A percentile compares a stretch with the other conserved stretches of the same genome.
Conservation (phyloP, 2,888 invertebrate species). For the Troides oblongomaculatus region DNA sequence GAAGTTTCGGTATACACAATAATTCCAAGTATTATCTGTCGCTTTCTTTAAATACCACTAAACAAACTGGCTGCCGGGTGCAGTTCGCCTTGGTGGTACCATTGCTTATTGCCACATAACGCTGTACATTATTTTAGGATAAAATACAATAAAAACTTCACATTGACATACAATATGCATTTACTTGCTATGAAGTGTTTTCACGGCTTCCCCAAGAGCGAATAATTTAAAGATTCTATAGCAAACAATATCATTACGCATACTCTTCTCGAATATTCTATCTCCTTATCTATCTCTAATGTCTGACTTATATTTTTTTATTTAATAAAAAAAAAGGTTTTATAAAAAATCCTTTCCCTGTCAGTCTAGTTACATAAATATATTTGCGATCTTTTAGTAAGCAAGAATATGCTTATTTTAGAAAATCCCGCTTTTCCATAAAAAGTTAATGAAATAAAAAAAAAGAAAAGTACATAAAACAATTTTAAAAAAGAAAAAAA, state of each 20-base stretch:
- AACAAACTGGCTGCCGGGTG: constrained; percentile 25
- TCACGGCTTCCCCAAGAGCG: neutral
- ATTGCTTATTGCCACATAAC: constrained; percentile 26
- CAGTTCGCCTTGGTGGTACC: constrained; percentile 26
- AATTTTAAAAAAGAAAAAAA: too few species aligned
- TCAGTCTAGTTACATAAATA: too few species aligned
- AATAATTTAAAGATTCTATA: neutral
- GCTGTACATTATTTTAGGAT: constrained; percentile 22
- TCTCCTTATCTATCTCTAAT: too few species aligned
- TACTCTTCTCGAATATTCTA: too few species aligned
- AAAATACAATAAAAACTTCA: constrained; percentile 17
- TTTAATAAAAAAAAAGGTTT: too few species aligned
- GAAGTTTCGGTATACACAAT: constrained; percentile 13
- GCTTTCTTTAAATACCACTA: constrained; percentile 31
- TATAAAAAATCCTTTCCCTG: too few species aligned
- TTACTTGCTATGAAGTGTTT: neutral
- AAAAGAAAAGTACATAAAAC: too few species aligned
- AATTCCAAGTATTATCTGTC: constrained; percentile 13
- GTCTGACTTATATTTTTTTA: too few species aligned
- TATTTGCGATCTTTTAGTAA: too few species aligned
- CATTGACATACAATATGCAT: constrained; percentile 1
- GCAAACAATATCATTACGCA: neutral
- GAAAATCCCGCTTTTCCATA: too few species aligned
- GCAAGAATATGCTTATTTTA: too few species aligned
- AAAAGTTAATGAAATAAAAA: too few species aligned